These are phyloP conservation scores for Palythoa heliodiscus DNA, from an alignment of 92 coral and sea anemone species.

Conservation along the genomic window DNA sequence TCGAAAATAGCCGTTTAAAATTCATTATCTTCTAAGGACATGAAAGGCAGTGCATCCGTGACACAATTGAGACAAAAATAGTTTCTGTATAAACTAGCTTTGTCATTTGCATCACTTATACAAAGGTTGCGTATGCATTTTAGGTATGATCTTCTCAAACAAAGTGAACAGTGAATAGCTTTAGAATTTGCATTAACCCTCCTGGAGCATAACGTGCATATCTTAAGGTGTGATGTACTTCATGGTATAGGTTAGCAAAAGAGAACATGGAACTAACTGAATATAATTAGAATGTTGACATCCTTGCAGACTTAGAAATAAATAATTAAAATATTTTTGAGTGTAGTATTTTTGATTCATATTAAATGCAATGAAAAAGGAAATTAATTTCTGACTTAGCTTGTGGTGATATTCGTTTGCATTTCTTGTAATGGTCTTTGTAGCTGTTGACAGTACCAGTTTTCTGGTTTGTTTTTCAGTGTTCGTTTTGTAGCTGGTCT, in stretches of 20 bases:
- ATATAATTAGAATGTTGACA: not conserved
- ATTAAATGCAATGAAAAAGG: not conserved
- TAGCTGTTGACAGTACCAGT: too few relatives aligned
- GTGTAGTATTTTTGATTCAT: not conserved
- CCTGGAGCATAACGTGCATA: conserved; percentile 17
- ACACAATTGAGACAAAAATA: too few relatives aligned
- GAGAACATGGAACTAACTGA: not conserved
- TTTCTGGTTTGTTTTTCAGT: too few relatives aligned
- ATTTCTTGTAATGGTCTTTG: too few relatives aligned
- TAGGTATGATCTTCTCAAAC: too few relatives aligned
- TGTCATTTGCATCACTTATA: too few relatives aligned
- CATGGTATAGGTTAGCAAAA: conserved; percentile 2
- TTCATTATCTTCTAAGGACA: too few relatives aligned
- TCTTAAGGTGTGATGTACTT: conserved; percentile 1
- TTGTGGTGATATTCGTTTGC: not conserved
- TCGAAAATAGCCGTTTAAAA: too few relatives aligned
- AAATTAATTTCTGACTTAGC: not conserved
- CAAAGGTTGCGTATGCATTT: too few relatives aligned
- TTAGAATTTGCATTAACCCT: conserved; percentile 12
- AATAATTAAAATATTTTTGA: not conserved
- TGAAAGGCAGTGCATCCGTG: too few relatives aligned
- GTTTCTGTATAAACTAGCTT: too few relatives aligned
- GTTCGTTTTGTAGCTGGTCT: not conserved
- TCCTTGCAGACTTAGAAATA: not conserved
- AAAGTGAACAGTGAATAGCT: not conserved